These are phyloP conservation scores for Terebella lapidaria DNA, from an alignment of 2,888 invertebrate genomes.

Conservation along the genomic window DNA sequence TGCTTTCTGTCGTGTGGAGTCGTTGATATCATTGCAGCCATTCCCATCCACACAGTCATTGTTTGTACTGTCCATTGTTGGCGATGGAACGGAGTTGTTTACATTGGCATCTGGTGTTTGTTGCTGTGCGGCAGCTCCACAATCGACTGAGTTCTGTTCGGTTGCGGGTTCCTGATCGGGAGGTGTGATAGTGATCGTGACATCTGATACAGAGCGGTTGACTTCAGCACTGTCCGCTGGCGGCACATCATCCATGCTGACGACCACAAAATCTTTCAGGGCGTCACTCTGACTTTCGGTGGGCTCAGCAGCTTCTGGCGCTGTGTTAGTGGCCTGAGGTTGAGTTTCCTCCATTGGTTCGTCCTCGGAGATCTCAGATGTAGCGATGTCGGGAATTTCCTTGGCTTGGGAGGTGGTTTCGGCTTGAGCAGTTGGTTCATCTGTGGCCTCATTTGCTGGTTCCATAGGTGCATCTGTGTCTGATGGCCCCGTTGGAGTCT, in stretches of 20 bases:
- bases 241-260: conserved; percentile 37
- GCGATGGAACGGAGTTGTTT: not conserved
- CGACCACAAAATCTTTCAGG: conserved; percentile 35
- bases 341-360: no score
- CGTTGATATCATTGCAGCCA: not conserved
- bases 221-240: conserved; percentile 32
- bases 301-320: not conserved
- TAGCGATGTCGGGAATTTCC: no score
- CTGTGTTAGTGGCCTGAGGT: not conserved
- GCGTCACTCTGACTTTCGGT: not conserved
- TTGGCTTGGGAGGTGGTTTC: no score
- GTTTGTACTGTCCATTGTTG: not conserved
- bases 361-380: no score
- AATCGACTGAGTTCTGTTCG: not conserved
- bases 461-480: no score
- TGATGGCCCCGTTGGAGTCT: no score
- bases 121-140: not conserved
- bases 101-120: not conserved
- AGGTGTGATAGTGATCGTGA: not conserved
- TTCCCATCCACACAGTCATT: not conserved
- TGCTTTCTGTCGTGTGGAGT: not conserved
- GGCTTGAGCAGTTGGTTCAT: no score
- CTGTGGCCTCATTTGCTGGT: no score
- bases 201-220: conserved; percentile 26
- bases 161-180: conserved; percentile 1